Base-by-base conservation (phyloP, 2,113 vertebrate species). In the Nibea coibor region DNA sequence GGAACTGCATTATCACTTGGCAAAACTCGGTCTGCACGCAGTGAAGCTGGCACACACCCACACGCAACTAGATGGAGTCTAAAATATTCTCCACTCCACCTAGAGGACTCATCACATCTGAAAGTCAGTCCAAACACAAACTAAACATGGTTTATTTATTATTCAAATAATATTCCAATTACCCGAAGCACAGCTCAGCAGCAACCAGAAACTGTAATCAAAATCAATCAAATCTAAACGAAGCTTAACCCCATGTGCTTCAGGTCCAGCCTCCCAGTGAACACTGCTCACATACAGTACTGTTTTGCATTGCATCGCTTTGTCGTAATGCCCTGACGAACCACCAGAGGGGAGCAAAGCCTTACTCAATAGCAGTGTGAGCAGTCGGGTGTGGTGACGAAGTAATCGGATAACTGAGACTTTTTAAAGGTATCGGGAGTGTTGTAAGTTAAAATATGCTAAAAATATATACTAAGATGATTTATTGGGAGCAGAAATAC, bases 311-410 rank as follows among this genome's bases (percentile, higher is more conserved):
- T 5, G 4, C 17, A 9, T n/a, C 0, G 7, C 20, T 8, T 42
- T 4, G 10, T 76, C 88, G 82, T 70, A 65, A 67, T 86, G 12
- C 61, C 10, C 2, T 4, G 10, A 68, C 10, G 9, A 22, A 54
- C 87, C 93, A 93, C 84, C 64, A 89, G 89, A 72, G 80, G 86
- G 89, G 0, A 75, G 66, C 64, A 82, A 7, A 74, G 31, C 12
- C 59, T 15, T 3, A 35, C 7, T 51, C 2, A n/a, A n/a, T 17
- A 4, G n/a, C 42, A 16, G 24, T 3, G 10, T 20, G 2, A 10
- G 20, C 7, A 6, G 31, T 12, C 0, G 8, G n/a, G 1, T 57
- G 1, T 57, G 2, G 9, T 75, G 42, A 22, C n/a, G 31, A 43
- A 59, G 15, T 50, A 56, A 35, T 58, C 57, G 24, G n/a, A 70